Conservation (phyloP, 2,113 vertebrate species). For the Oophaga pumilio region DNA sequence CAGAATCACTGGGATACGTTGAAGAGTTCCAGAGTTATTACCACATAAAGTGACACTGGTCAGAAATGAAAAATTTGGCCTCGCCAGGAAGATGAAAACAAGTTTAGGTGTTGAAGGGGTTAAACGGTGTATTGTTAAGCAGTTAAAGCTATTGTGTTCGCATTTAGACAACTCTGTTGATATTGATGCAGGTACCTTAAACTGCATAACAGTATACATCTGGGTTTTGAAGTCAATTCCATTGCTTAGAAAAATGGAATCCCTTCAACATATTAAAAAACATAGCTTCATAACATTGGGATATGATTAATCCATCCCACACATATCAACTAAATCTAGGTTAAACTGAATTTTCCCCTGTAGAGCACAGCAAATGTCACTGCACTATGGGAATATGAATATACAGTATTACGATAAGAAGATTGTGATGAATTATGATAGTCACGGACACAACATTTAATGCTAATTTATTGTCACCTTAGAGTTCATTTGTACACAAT, state of each 20-base stretch:
- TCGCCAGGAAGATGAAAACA: too few relatives aligned
- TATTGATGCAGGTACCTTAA: not conserved
- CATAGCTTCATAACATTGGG: not conserved
- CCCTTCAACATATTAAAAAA: not conserved
- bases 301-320: not conserved
- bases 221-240: not conserved
- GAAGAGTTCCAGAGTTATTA: too few relatives aligned
- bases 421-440: slow-evolving; percentile 7
- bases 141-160: not conserved
- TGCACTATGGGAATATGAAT: slow-evolving; percentile 13
- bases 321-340: slow-evolving; percentile 6
- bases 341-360: not conserved
- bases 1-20: too few relatives aligned
- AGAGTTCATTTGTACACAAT: too few relatives aligned
- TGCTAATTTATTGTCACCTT: not conserved
- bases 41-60: too few relatives aligned
- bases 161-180: not conserved
- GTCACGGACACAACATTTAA: not conserved
- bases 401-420: not conserved
- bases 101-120: too few relatives aligned
- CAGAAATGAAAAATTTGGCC: too few relatives aligned
- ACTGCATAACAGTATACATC: not conserved
- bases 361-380: slow-evolving; percentile 18
- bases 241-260: not conserved
- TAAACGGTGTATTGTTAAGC: too few relatives aligned